Evolutionary conservation across 92 coral and sea anemone genomes (phyloP).

Genomic region (Scolanthus callimorphus): DNA sequence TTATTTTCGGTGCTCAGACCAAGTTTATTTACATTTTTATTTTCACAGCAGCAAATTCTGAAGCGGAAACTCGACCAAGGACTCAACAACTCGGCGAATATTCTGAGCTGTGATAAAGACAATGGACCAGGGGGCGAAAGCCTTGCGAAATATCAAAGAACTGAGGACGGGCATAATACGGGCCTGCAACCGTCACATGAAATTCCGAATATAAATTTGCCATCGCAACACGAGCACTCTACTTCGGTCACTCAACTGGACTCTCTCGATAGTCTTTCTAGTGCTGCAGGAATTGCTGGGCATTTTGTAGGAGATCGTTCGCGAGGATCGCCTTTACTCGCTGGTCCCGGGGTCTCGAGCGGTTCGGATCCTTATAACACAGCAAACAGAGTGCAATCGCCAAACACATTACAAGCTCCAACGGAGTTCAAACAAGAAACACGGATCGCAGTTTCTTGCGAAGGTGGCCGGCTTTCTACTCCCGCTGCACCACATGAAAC

Average conservation of each 20-base stretch:
- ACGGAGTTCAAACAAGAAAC: conserved; percentile 74
- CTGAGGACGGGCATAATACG: conserved; percentile 18
- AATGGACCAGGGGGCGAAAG: conserved; percentile 37
- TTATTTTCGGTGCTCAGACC: conserved; percentile 44
- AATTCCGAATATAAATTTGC: conserved; percentile 16
- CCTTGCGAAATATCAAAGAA: conserved; percentile 33
- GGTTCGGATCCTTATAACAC: conserved; percentile 14
- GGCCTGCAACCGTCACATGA: conserved; percentile 29
- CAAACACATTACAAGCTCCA: conserved; percentile 29
- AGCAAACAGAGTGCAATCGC: conserved; percentile 23
- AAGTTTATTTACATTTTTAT: conserved; percentile 50
- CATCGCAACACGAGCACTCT: conserved; percentile 23
- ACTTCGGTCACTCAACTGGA: conserved; percentile 1
- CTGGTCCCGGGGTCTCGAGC: conserved; percentile 11
- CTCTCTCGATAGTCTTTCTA: conserved; percentile 10
- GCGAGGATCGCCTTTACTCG: conserved; percentile 28
- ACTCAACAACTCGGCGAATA: conserved; percentile 51
- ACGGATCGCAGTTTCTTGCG: conserved; percentile 48
- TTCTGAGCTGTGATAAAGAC: conserved; percentile 44
- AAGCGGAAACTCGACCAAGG: conserved; percentile 87
- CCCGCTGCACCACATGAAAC: conserved; percentile 16
- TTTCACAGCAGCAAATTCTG: conserved; percentile 79
- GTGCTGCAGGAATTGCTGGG: conserved; percentile 18
- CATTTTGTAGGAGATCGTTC: conserved; percentile 35
- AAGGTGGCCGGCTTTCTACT: conserved; percentile 32